Percentiles rank a stretch among this genome's conserved stretches.
These are phyloP conservation scores for Peromyscus maniculatus DNA, from an alignment of 2,113 vertebrate species.

Conservation along the genomic window DNA sequence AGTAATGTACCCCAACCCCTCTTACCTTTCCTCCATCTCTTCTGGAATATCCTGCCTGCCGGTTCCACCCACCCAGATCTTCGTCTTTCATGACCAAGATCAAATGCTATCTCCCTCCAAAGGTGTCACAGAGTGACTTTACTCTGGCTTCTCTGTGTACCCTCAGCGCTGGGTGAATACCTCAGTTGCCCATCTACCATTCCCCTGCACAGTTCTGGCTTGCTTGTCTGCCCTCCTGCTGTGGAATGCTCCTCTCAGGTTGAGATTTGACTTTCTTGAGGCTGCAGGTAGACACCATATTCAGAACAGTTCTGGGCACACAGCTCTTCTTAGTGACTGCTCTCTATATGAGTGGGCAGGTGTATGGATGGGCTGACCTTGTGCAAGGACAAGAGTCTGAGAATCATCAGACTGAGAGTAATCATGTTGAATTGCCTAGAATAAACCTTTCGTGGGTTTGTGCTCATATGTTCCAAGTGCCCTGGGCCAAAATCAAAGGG, in stretches of 20 bases:
- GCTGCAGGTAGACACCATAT: accelerated
- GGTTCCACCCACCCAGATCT: no score
- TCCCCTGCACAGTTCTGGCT: background rate
- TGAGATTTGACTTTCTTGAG: background rate
- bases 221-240: background rate
- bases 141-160: background rate
- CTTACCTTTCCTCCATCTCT: background rate
- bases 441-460: constrained; percentile 63
- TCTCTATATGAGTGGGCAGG: background rate
- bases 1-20: background rate
- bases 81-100: background rate
- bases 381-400: background rate
- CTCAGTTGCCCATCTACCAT: background rate
- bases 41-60: background rate
- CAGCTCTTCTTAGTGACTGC: background rate
- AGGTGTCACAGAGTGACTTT: background rate
- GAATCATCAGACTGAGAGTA: constrained; percentile 1
- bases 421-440: constrained; percentile 16
- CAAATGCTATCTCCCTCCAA: background rate
- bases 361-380: background rate
- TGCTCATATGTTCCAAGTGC: constrained; percentile 62
- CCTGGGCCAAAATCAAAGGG: constrained; percentile 72
- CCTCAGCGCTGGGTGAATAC: background rate
- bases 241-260: background rate
- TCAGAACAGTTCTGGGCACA: background rate